Evolutionary conservation across 2,888 invertebrate genomes (phyloP).

Genomic region (Sceliomorpha sp.): DNA sequence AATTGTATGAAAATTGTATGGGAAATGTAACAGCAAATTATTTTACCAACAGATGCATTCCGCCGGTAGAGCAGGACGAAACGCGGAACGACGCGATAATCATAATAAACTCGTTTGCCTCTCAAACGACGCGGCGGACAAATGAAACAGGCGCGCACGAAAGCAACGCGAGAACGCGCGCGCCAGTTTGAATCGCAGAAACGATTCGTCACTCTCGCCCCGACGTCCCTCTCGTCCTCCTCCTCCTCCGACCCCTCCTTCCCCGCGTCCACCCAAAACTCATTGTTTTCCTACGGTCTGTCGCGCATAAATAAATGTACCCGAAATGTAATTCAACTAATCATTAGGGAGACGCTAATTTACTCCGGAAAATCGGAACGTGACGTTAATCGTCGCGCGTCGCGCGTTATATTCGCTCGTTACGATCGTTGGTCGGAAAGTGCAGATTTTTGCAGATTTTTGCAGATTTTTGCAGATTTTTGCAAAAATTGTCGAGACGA

Average conservation of each 20-base stretch:
- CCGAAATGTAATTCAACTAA: conserved; percentile 55
- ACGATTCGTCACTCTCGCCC: conserved; percentile 60
- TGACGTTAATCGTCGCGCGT: not conserved
- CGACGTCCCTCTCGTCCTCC: too few relatives aligned
- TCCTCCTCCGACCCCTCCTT: conserved; percentile 17
- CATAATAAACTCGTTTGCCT: conserved; percentile 60
- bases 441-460: too few relatives aligned
- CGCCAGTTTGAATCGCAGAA: conserved; percentile 61
- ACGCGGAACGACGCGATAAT: conserved; percentile 40
- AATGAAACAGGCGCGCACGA: conserved; percentile 61
- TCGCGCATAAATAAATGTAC: conserved; percentile 53
- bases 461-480: too few relatives aligned
- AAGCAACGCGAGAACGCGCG: conserved; percentile 53
- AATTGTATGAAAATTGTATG: not conserved
- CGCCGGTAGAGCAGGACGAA: not conserved
- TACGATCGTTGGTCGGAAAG: too few relatives aligned
- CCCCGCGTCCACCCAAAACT: too few relatives aligned
- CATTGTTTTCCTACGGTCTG: conserved; percentile 37
- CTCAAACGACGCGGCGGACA: conserved; percentile 61
- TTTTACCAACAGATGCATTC: not conserved
- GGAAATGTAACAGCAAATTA: too few relatives aligned
- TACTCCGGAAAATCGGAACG: not conserved
- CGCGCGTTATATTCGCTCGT: too few relatives aligned
- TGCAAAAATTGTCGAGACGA: too few relatives aligned
- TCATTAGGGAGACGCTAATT: conserved; percentile 24